A percentile compares a stretch with the other conserved stretches of the same genome.
Conservation (phyloP, 1,140 invertebrate species). For the Catajapyx aquilonaris region DNA sequence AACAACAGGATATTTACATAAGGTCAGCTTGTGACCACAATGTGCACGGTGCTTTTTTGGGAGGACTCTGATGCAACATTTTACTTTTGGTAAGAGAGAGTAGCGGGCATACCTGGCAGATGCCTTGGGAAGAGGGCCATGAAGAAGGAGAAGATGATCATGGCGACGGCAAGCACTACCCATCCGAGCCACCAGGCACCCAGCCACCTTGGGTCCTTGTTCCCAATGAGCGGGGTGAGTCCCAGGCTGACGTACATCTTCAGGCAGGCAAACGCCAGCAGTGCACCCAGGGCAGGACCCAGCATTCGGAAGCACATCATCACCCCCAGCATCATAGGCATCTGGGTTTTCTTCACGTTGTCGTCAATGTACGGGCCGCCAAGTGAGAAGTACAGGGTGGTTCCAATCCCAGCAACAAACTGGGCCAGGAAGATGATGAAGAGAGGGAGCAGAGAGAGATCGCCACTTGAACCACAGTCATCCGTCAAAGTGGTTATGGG, state of each 20-base stretch:
- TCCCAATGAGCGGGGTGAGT: conserved; percentile 40
- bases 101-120: too few relatives aligned
- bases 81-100: too few relatives aligned
- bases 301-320: conserved; percentile 31
- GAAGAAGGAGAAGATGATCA: conserved; percentile 36
- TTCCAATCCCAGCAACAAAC: conserved; percentile 43
- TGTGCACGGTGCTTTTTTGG: too few relatives aligned
- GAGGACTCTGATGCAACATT: too few relatives aligned
- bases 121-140: conserved; percentile 41
- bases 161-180: conserved; percentile 39
- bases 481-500: background rate
- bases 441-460: conserved; percentile 28
- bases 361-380: conserved; percentile 47
- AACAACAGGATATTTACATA: too few relatives aligned
- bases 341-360: conserved; percentile 41
- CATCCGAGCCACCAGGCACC: conserved; percentile 63
- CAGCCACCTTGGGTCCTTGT: conserved; percentile 46
- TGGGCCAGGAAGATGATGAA: conserved; percentile 41
- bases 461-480: conserved; percentile 19
- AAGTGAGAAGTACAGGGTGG: conserved; percentile 39
- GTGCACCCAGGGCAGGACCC: conserved; percentile 47
- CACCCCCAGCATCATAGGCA: conserved; percentile 31
- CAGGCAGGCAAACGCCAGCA: conserved; percentile 40
- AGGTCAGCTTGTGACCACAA: too few relatives aligned
- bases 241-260: conserved; percentile 44